These are phyloP conservation scores for Lytechinus variegatus DNA, from an alignment of 35 echinoderm and acorn worm genomes.

Conservation along the genomic window DNA sequence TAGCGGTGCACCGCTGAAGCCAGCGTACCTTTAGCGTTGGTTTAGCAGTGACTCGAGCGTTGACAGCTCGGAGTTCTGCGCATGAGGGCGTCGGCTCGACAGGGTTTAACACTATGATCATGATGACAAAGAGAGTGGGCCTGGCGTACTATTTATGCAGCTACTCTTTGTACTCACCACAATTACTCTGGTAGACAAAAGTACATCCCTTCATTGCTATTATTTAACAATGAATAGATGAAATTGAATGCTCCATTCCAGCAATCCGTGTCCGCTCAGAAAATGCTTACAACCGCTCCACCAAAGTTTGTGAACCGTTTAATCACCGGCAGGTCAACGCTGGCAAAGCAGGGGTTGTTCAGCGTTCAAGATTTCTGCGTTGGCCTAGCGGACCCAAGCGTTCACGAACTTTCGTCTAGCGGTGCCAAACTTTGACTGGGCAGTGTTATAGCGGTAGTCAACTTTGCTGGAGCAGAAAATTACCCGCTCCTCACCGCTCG, in stretches of 20 bases:
- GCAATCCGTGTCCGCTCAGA: neutral
- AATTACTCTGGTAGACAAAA: too few species aligned
- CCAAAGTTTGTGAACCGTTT: neutral
- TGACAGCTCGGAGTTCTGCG: too few species aligned
- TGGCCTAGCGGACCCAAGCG: constrained; percentile 42
- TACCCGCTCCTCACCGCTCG: constrained; percentile 39
- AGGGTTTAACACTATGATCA: too few species aligned
- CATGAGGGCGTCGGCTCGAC: too few species aligned
- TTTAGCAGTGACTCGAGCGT: neutral
- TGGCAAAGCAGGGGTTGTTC: constrained; percentile 31
- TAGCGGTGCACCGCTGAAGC: constrained; percentile 46
- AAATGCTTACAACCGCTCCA: too few species aligned
- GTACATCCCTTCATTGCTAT: too few species aligned
- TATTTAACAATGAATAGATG: too few species aligned
- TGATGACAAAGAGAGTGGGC: too few species aligned
- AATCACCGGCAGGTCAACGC: neutral
- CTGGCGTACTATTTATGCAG: too few species aligned
- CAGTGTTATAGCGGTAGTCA: neutral
- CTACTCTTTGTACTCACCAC: too few species aligned
- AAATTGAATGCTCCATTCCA: too few species aligned
- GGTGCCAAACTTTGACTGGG: constrained; percentile 41
- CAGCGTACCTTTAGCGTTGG: constrained; percentile 30
- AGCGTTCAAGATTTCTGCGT: constrained; percentile 48
- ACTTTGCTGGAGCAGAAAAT: constrained; percentile 38
- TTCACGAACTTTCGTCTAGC: constrained; percentile 43